Base-by-base conservation (phyloP, 2,797 vertebrate genomes). In the Coregonus ussuriensis region DNA sequence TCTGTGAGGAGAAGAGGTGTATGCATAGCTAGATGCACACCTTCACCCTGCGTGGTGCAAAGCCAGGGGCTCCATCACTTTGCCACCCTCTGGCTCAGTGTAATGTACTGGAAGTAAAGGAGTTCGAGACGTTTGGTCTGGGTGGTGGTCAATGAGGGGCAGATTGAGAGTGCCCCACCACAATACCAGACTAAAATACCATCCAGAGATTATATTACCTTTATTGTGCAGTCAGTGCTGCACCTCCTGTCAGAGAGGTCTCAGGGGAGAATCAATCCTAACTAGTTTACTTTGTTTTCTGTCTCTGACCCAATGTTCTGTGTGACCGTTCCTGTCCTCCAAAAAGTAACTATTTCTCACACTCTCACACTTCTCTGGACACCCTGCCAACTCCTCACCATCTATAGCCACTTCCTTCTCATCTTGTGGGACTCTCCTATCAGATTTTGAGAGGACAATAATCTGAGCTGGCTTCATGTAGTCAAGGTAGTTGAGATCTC, bases 401-500 rank as follows among this genome's bases (percentile, higher is more conserved):
- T 67, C 63, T 79, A 35, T 16, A 62, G 74, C 75, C 47, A 66
- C 52, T 54, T 65, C 15, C 56, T 66, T 74, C 72, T 67, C 51
- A 68, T 81, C 56, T 84, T 70, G 0, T 35, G 59, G 71, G 67
- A 80, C 66, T 71, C 37, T 1, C 35, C 67, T 79, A 81, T 81
- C 74, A 15, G 71, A 79, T 81, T 15, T 65, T 74, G 75, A 72
- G 62, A 70, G 75, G 71, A 80, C 77, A 82, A 76, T 68, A 73
- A 73, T 79, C 52, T 72, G 52, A 79, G 47, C 21, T 74, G 81
- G 33, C 76, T 76, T 71, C 76, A 18, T 13, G 56, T 79, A 86
- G 79, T 85, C 81, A 82, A 84, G 54, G 75, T 77, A 47, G 75
- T 62, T 74, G 29, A 85, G 84, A 85, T 87, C 79, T 79, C 79